Conservation (phyloP, 1,140 invertebrate species). For the Drosophila auraria region DNA sequence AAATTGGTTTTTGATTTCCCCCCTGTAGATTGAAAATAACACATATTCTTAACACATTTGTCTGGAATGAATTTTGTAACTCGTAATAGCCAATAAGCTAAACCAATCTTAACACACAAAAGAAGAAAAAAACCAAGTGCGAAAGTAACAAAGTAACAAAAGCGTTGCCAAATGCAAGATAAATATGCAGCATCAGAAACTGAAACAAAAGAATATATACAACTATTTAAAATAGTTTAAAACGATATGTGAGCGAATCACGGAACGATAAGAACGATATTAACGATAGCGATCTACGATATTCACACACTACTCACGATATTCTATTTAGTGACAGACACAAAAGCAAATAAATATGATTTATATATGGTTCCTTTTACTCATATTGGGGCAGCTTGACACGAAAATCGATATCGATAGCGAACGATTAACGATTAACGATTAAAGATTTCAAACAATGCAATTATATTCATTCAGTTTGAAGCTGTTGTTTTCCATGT, state of each 20-base stretch:
- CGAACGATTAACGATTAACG: conserved; percentile 1
- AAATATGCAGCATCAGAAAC: conserved; percentile 43
- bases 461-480: conserved; percentile 35
- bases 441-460: conserved; percentile 15
- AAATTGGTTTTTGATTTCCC: conserved; percentile 10
- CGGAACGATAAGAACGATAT: conserved; percentile 38
- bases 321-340: conserved; percentile 33
- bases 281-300: conserved; percentile 33
- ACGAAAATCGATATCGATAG: conserved; percentile 7
- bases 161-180: conserved; percentile 71
- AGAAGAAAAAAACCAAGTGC: conserved; percentile 58
- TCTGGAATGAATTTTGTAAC: conserved; percentile 69
- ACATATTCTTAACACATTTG: conserved; percentile 20
- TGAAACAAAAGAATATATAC: conserved; percentile 29
- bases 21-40: conserved; percentile 21
- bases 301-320: conserved; percentile 58
- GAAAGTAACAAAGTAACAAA: conserved; percentile 70
- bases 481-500: conserved; percentile 35
- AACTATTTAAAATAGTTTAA: conserved; percentile 55
- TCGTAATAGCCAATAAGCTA: conserved; percentile 52
- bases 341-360: conserved; percentile 22
- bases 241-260: conserved; percentile 28
- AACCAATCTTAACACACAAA: conserved; percentile 36
- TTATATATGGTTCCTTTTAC: conserved; percentile 28
- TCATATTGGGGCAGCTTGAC: conserved; percentile 29